These are phyloP conservation scores for Danionella dracula DNA, from an alignment of 2,797 vertebrate species.

Conservation along the genomic window DNA sequence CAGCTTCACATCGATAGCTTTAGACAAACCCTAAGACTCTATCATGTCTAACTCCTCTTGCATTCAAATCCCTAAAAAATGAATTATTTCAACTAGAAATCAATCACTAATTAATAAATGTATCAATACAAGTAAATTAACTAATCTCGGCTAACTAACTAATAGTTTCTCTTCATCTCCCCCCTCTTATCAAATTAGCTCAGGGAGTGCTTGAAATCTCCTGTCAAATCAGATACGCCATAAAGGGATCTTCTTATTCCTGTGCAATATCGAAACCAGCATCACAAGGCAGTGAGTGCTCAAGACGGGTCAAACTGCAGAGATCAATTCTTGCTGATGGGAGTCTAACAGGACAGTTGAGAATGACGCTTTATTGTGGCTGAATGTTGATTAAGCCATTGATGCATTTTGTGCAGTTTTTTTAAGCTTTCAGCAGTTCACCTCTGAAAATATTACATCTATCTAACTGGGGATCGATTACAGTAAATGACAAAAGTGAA, in stretches of 20 bases:
- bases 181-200: conserved; percentile 33
- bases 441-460: too few species aligned
- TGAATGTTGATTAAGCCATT: conserved; percentile 1
- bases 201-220: conserved; percentile 50
- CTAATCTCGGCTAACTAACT: too few species aligned
- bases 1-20: not conserved
- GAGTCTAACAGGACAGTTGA: conserved; percentile 2
- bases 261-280: conserved; percentile 51
- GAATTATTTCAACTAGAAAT: too few species aligned
- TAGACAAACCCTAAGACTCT: not conserved
- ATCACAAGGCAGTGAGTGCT: not conserved
- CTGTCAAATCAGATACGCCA: conserved; percentile 45
- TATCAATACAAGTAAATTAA: not conserved
- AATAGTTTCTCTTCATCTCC: not conserved
- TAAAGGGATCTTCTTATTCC: conserved; percentile 47
- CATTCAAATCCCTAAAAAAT: not conserved
- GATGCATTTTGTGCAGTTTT: too few species aligned
- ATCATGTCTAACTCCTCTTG: not conserved
- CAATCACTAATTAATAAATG: not conserved
- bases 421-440: too few species aligned
- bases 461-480: too few species aligned
- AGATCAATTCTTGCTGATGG: conserved; percentile 12
- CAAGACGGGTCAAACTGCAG: not conserved
- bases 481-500: too few species aligned
- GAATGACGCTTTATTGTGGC: not conserved